These are phyloP conservation scores for Sinodicranocentrus sp. DNA, from an alignment of 2,888 invertebrate species.

Conservation along the genomic window DNA sequence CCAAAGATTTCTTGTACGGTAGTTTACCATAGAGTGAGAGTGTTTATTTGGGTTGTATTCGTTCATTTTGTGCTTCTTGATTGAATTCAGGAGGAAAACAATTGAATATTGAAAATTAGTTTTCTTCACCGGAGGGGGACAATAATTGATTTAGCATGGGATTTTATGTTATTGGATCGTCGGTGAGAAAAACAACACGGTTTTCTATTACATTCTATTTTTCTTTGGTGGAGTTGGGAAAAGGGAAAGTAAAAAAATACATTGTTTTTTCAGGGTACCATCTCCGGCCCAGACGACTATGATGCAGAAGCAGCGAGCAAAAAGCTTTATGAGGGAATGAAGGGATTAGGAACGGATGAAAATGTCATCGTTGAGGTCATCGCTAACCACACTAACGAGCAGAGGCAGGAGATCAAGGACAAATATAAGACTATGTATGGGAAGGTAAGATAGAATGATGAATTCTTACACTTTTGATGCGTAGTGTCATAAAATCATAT, in stretches of 20 bases:
- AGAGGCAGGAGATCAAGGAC: slow-evolving; percentile 78
- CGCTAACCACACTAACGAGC: slow-evolving; percentile 79
- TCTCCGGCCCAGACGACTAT: slow-evolving; percentile 75
- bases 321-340: slow-evolving; percentile 77
- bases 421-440: slow-evolving; percentile 76
- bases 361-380: slow-evolving; percentile 79
- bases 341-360: slow-evolving; percentile 78
- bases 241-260: not conserved
- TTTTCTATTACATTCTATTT: slow-evolving; percentile 4
- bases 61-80: too few relatives aligned
- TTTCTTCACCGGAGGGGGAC: not conserved
- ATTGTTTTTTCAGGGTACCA: slow-evolving; percentile 76
- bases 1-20: not conserved
- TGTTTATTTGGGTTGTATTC: not conserved
- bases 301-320: slow-evolving; percentile 77
- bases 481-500: too few relatives aligned
- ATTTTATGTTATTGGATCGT: slow-evolving; percentile 65
- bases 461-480: not conserved
- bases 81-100: too few relatives aligned
- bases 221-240: not conserved
- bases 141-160: slow-evolving; percentile 50
- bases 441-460: slow-evolving; percentile 66
- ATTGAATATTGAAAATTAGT: not conserved
- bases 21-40: too few relatives aligned
- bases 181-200: slow-evolving; percentile 64